phyloP scores from a whole-genome alignment of 2,888 invertebrate species.

The Lithophane semibrunnea region DNA sequence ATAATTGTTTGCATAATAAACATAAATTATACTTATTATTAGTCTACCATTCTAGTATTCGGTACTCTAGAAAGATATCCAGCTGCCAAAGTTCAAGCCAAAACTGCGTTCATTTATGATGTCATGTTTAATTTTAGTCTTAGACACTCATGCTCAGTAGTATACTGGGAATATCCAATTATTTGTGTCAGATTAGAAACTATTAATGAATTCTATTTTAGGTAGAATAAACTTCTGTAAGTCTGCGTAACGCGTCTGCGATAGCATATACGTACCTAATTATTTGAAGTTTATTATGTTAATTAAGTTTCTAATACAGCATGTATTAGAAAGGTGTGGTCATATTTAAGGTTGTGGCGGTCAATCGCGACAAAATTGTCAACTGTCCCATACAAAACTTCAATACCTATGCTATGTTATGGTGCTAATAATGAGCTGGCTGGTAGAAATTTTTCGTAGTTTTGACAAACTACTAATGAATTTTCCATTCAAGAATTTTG shows the following conservation, averaged over 20 bases:
- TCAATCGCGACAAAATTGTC: too few species aligned
- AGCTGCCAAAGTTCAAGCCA: constrained; percentile 40
- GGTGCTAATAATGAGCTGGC: too few species aligned
- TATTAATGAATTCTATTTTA: constrained; percentile 23
- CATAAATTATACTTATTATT: not conserved
- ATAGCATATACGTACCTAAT: not conserved
- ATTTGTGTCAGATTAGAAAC: constrained; percentile 19
- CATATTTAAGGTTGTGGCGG: too few species aligned
- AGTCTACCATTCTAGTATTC: not conserved
- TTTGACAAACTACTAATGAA: not conserved
- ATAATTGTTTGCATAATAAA: constrained; percentile 10
- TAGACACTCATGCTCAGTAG: constrained; percentile 13
- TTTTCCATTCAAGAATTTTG: not conserved
- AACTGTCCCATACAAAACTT: too few species aligned
- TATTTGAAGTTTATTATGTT: not conserved
- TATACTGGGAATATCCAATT: constrained; percentile 23
- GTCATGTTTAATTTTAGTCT: constrained; percentile 37
- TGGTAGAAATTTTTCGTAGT: too few species aligned
- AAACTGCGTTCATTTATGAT: constrained; percentile 30
- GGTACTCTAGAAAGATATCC: constrained; percentile 24
- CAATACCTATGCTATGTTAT: too few species aligned
- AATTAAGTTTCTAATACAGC: too few species aligned
- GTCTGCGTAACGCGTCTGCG: not conserved
- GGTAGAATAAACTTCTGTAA: constrained; percentile 2
- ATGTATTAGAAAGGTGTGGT: too few species aligned